phyloP scores from a whole-genome alignment of 2,113 vertebrate species.

The Aythya baeri region DNA sequence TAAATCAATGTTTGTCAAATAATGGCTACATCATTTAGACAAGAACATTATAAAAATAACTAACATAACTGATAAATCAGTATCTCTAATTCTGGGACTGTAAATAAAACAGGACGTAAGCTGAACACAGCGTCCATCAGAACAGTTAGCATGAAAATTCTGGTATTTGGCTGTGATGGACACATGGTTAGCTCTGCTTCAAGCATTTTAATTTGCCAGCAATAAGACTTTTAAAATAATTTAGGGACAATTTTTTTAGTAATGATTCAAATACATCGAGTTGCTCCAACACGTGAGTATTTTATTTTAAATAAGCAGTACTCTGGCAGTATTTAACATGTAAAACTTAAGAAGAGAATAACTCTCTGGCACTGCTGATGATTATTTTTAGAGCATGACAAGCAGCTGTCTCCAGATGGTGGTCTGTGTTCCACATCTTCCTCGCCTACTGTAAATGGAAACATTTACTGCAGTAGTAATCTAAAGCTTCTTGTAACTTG shows the following conservation, averaged over 20 bases:
- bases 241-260: neutral
- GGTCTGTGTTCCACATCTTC: slow-evolving; percentile 24
- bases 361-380: neutral
- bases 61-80: neutral
- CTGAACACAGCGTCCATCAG: neutral
- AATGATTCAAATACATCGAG: neutral
- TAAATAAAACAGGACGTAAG: neutral
- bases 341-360: neutral
- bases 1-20: neutral
- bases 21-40: neutral
- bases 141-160: neutral
- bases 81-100: neutral
- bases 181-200: neutral
- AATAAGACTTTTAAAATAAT: neutral
- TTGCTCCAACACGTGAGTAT: neutral
- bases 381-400: slow-evolving; percentile 2
- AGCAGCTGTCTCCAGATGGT: slow-evolving; percentile 72
- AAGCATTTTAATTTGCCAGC: neutral
- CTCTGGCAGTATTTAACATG: neutral
- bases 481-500: slow-evolving; percentile 76
- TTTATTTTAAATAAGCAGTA: neutral
- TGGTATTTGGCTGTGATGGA: neutral
- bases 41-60: neutral
- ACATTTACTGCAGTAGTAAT: slow-evolving; percentile 60
- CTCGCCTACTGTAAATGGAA: slow-evolving; percentile 49